A percentile compares a stretch with the other conserved stretches of the same genome.
phyloP scores from a whole-genome alignment of 1,140 invertebrate species.

The Parapsyche elsis region DNA sequence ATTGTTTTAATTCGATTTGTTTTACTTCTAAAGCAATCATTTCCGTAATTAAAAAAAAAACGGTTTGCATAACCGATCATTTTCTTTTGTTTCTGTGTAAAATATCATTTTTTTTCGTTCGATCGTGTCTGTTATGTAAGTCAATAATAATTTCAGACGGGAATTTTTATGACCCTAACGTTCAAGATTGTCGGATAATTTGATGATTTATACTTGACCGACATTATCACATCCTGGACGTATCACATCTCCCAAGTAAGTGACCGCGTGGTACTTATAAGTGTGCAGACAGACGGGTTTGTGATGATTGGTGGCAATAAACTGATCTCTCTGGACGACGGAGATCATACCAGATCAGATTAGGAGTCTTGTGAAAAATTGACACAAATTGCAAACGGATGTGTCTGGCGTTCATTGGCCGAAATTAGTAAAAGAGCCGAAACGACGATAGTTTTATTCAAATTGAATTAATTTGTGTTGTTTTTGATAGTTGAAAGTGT shows the following conservation, averaged over 20 bases:
- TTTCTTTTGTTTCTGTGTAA: too few relatives aligned
- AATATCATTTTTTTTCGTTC: too few relatives aligned
- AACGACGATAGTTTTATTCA: not conserved
- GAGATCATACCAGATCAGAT: too few relatives aligned
- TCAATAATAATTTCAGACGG: too few relatives aligned
- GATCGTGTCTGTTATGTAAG: too few relatives aligned
- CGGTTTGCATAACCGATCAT: not conserved
- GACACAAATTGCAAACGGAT: slow-evolving; percentile 16
- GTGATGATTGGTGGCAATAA: slow-evolving; percentile 26
- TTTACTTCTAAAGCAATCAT: not conserved
- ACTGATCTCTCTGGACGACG: too few relatives aligned
- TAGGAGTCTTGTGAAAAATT: not conserved
- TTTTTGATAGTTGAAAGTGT: not conserved
- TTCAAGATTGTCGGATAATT: not conserved
- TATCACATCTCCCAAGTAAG: not conserved
- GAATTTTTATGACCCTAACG: not conserved
- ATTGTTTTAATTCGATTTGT: not conserved
- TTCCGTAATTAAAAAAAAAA: not conserved
- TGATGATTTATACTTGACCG: slow-evolving; percentile 25
- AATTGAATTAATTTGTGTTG: not conserved
- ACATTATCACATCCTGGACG: slow-evolving; percentile 38
- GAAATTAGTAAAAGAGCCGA: not conserved
- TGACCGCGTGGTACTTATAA: not conserved
- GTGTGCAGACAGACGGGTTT: not conserved
- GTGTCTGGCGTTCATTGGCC: slow-evolving; percentile 10